Evolutionary conservation across 2,797 vertebrate genomes (phyloP).

Genomic region (Myiothlypis chrysogaster): DNA sequence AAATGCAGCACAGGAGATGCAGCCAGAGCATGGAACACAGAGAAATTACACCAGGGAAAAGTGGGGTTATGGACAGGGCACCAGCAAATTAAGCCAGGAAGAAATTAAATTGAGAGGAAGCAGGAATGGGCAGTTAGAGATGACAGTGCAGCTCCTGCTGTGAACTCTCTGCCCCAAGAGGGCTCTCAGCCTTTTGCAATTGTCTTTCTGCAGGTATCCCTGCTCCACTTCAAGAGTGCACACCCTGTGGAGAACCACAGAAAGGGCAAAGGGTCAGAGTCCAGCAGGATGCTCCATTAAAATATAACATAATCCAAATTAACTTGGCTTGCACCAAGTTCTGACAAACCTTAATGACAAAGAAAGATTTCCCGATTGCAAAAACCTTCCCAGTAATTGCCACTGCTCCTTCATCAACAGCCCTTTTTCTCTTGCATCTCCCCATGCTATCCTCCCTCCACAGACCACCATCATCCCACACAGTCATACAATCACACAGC

Average conservation of each 20-base stretch:
- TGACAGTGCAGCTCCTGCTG: neutral
- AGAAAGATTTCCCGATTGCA: neutral
- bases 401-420: neutral
- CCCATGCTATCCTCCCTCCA: neutral
- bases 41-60: neutral
- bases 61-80: neutral
- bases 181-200: neutral
- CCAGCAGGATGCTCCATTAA: neutral
- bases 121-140: neutral
- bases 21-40: neutral
- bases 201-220: neutral
- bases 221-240: neutral
- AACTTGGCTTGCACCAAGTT: neutral
- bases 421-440: neutral
- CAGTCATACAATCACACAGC: neutral
- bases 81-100: slow-evolving; percentile 13
- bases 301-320: fast-evolving
- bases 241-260: neutral
- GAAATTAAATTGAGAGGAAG: slow-evolving; percentile 42
- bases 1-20: neutral
- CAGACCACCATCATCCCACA: neutral
- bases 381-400: neutral
- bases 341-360: neutral
- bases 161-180: neutral
- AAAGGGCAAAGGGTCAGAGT: neutral